A percentile compares a stretch with the other conserved stretches of the same genome.
These are phyloP conservation scores for Drosophila glabriapex DNA, from an alignment of 2,888 invertebrate genomes.

Conservation along the genomic window DNA sequence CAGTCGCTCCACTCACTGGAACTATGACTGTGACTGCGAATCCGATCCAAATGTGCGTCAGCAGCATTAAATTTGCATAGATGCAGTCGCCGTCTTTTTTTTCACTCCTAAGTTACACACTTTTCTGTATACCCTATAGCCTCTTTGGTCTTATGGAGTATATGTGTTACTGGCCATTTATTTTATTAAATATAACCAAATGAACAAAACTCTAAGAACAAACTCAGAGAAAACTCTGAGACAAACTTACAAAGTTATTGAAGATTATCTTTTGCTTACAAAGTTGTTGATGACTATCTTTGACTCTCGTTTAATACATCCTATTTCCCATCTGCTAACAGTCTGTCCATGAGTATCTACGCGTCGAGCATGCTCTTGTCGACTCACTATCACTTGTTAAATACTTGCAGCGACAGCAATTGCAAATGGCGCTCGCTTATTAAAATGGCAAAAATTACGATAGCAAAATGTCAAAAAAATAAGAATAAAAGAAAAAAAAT, in stretches of 20 bases:
- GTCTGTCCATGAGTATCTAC: background rate
- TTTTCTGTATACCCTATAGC: background rate
- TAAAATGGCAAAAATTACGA: constrained; percentile 30
- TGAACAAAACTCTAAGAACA: background rate
- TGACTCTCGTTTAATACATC: background rate
- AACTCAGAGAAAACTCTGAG: too few relatives aligned
- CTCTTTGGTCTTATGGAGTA: too few relatives aligned
- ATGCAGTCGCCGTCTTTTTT: constrained; percentile 16
- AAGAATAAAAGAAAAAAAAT: background rate
- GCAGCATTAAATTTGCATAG: constrained; percentile 68
- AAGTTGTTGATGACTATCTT: too few relatives aligned
- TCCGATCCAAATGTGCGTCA: constrained; percentile 50
- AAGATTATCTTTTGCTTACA: background rate
- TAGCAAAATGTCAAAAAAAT: background rate
- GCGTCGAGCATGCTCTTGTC: background rate
- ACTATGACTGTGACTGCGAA: constrained; percentile 14
- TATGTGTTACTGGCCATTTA: background rate
- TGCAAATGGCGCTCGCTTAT: constrained; percentile 53
- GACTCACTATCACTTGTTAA: constrained; percentile 11
- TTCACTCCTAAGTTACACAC: background rate
- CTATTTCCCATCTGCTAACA: too few relatives aligned
- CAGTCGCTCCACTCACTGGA: constrained; percentile 11
- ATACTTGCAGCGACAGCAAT: constrained; percentile 51
- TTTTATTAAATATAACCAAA: background rate
- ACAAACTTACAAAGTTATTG: background rate